Evolutionary conservation across 2,797 vertebrate species (phyloP).

Genomic region (Varecia variegata): DNA sequence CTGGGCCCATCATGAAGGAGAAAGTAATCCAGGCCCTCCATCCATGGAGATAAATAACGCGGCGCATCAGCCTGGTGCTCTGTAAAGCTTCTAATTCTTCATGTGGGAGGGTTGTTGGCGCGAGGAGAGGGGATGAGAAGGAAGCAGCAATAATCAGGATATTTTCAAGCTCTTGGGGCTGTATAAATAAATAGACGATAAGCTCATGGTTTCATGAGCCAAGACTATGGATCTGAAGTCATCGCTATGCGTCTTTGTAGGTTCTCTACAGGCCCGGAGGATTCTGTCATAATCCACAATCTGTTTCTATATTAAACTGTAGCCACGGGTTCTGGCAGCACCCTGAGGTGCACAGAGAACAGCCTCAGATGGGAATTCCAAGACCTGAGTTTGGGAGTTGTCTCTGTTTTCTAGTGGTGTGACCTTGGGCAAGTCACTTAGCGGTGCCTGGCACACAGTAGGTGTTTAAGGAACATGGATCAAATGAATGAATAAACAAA

Average conservation of each 20-base stretch:
- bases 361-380: background rate
- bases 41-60: background rate
- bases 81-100: background rate
- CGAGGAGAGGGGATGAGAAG: background rate
- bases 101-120: background rate
- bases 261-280: constrained; percentile 24
- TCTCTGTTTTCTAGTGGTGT: background rate
- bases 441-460: background rate
- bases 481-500: background rate
- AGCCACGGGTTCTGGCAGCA: accelerated
- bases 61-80: background rate
- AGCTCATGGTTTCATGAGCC: background rate
- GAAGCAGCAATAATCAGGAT: background rate
- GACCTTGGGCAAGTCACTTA: background rate
- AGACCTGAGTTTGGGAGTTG: background rate
- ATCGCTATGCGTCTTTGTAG: background rate
- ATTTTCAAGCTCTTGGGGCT: background rate
- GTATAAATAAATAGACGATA: background rate
- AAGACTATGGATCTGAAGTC: background rate
- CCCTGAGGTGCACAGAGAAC: background rate
- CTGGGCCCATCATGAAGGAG: background rate
- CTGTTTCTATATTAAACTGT: background rate
- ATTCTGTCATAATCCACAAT: constrained; percentile 48
- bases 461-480: background rate
- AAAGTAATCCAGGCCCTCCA: background rate